Base-by-base conservation (phyloP, 1,140 invertebrate species). In the Lanistes nyassanus region DNA sequence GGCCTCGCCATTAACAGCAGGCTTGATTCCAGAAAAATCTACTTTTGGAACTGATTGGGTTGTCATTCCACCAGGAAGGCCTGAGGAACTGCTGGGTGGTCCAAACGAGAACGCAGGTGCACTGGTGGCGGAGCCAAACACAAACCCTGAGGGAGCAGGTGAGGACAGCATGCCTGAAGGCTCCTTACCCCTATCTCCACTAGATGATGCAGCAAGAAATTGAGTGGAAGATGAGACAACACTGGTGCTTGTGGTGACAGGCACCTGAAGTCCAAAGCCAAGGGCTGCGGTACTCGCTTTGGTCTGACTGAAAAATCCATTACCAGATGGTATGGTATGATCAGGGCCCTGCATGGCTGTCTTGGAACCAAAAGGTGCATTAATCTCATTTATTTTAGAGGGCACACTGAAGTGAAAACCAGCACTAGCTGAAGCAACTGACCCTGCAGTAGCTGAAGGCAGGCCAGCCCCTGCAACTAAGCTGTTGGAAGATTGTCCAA, bases 361-460 rank as follows among this genome's bases (percentile, higher is more conserved):
- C 37, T n/a, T 58, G 16, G 29, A 23, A 62, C 60, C 72, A 51
- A 74, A 74, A 51, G 47, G 55, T 11, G 51, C 62, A 29, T 16
- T 31, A 75, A 47, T n/a, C 19, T 7, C 36, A 53, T n/a, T 31
- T 23, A 42, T 37, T 23, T 37, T 47, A 47, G 36, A 55, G 26
- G 73, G 36, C 21, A 47, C 64, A 37, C 73, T 64, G 55, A 75
- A 75, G 37, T 56, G 47, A 58, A 75, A 75, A 31, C 73, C 51
- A n/a, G 34, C 51, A 34, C 31, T 29, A 23, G 53, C 9, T 16
- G 68, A 29, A 34, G 69, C 34, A 11, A 42, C 70, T 36, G 70
- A 19, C 29, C 16, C 55, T 7, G 31, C 21, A 29, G 53, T 16
- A 47, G 42, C 42, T 47, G 42, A 47, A 47, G 42, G 19, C 19